These are phyloP conservation scores for Sphenopsis melanotis DNA, from an alignment of 2,797 vertebrate species.

Conservation along the genomic window DNA sequence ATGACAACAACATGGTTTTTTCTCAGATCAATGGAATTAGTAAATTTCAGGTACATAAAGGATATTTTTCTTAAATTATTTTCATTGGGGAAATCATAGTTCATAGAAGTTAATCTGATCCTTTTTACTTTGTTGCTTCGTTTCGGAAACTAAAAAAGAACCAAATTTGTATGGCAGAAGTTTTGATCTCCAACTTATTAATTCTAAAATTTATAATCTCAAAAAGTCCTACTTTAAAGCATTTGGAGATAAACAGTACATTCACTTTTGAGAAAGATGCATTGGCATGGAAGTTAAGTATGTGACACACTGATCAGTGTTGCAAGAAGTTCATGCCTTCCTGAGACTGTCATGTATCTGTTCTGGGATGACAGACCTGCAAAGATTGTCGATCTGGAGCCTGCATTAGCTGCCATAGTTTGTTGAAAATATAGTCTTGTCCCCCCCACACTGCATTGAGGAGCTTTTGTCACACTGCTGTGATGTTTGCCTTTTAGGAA, in stretches of 20 bases:
- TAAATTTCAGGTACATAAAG: slow-evolving; percentile 89
- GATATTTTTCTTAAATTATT: slow-evolving; percentile 7
- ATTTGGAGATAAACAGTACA: not conserved
- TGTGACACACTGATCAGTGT: not conserved
- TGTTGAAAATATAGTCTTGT: not conserved
- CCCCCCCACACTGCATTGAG: not conserved
- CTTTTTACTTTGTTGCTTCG: not conserved
- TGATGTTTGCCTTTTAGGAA: slow-evolving; percentile 80
- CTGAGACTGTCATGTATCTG: not conserved
- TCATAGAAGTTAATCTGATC: not conserved
- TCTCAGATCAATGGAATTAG: slow-evolving; percentile 95
- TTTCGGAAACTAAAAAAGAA: not conserved
- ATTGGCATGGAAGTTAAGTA: not conserved
- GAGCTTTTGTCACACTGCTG: not conserved
- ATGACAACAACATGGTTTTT: slow-evolving; percentile 96
- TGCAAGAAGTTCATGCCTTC: not conserved
- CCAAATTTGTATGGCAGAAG: not conserved
- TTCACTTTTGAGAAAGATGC: not conserved
- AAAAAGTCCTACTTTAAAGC: not conserved
- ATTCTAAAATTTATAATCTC: not conserved
- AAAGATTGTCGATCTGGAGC: not conserved
- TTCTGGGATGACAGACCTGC: not conserved
- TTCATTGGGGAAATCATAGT: not conserved
- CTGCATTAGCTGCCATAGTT: not conserved
- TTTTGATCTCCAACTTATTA: not conserved